Evolutionary conservation across 2,113 vertebrate genomes (phyloP).

Genomic region (Tetrao urogallus): DNA sequence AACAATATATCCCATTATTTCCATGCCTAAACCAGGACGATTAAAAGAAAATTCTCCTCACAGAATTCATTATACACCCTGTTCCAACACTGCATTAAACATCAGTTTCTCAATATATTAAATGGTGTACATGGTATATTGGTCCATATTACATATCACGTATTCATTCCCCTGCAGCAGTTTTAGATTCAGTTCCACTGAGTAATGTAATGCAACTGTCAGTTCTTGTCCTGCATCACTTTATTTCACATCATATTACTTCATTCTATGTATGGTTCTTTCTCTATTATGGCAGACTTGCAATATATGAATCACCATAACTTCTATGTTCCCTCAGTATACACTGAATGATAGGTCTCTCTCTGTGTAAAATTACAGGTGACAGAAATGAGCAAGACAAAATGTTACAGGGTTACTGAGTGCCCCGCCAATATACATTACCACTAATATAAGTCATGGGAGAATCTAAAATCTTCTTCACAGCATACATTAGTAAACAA

Average conservation of each 20-base stretch:
- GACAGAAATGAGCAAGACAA: conserved; percentile 17
- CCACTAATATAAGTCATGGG: too few relatives aligned
- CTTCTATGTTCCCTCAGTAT: neutral
- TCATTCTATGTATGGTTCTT: conserved; percentile 1
- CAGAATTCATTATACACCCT: neutral
- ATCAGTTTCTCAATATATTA: conserved; percentile 35
- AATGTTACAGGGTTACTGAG: neutral
- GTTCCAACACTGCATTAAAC: conserved; percentile 27
- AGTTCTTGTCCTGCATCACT: conserved; percentile 16
- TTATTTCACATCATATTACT: conserved; percentile 56
- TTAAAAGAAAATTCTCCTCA: neutral
- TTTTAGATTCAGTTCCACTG: conserved; percentile 28
- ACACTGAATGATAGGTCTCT: neutral
- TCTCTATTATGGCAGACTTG: conserved; percentile 17
- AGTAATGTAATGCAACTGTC: conserved; percentile 51
- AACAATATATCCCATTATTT: conserved; percentile 26
- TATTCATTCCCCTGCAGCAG: conserved; percentile 20
- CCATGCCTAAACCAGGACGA: conserved; percentile 10
- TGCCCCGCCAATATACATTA: neutral
- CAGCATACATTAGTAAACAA: neutral
- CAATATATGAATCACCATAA: conserved; percentile 39
- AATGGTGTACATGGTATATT: conserved; percentile 42
- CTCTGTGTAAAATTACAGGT: neutral
- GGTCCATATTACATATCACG: conserved; percentile 11
- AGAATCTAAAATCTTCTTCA: neutral